Evolutionary conservation across 2,888 invertebrate genomes (phyloP), one percentile per base, ranked within the genome.

Genomic region (Oligia latruncula): DNA sequence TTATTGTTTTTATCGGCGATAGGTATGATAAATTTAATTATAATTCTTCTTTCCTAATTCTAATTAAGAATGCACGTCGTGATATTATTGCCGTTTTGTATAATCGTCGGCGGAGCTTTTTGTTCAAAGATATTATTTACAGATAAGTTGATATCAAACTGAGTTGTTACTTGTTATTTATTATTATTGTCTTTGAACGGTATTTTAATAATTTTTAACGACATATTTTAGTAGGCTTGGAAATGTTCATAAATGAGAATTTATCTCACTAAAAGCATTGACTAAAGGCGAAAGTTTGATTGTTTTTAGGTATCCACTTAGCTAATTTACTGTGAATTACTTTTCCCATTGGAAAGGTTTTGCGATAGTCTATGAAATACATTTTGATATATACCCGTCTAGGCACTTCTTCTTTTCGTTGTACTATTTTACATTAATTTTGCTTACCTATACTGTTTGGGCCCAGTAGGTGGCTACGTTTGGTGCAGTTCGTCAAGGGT

Each of bases 11-110:
- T 83, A 84, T 77, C 58, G 79, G 55, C 66, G 58, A 78, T 86
- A 81, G 74, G 66, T 70, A 82, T 72, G 70, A 83, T 81, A 83
- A 82, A 84, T 64, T 72, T 84, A 83, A 87, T 84, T 84, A 88
- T 80, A 83, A 80, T 81, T 81, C 67, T 77, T 81, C 62, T 78
- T 81, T 79, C 70, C 77, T 87, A 87, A 86, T 86, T 88, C 86
- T 71, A 82, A 88, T 80, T 74, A 71, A 80, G 80, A 78, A 87
- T 84, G 74, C 35, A 29, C 29, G 55, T 77, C 58, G 77, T 81
- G 71, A 87, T 77, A 66, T 80, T 74, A 81, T 80, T 79, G 81
- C 49, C 40, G 70, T 77, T 71, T 74, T 11, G 29, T 81, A 13
- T 75, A 82, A 74, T 79, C 75, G 76, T 40, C 67, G 70, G 72